Evolutionary conservation across 2,113 vertebrate species (phyloP), one percentile per base, ranked within the genome.

Genomic region (Axis porcinus): DNA sequence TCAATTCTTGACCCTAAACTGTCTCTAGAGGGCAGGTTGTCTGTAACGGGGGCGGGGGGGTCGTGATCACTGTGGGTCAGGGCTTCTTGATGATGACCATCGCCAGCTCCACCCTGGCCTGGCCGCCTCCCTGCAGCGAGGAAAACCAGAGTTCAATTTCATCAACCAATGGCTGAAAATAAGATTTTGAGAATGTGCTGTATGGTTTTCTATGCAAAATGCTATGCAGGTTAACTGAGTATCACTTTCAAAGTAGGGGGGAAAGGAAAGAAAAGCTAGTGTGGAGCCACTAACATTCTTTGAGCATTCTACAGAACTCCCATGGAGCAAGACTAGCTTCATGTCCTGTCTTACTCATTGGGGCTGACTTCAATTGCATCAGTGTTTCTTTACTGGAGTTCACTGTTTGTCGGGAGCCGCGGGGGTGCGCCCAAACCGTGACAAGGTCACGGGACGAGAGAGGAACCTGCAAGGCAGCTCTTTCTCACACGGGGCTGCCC

Each of bases 41-140:
- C 64, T 78, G 12, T 33, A 86, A 40, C 10, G n/a, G 40, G 55
- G 5, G 0, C 0, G 0, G 5, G 17, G 17, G 28, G 10, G 45
- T n/a, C 13, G 25, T 89, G 64, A 78, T 28, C 55, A 33, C 6
- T 7, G 36, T 6, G 7, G 9, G 2, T 47, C 40, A 64, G 40
- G 40, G 7, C 25, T 82, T 11, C 2, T 4, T 15, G 30, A 9
- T 25, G 30, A 5, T 25, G 40, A 90, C 30, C 23, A 16, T 17
- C 21, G 25, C 55, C 83, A 82, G 25, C 6, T 45, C 5, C 12
- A 74, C 12, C 5, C 52, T 9, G 21, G 30, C 57, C 57, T 79
- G 60, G 25, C 78, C 23, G 9, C 9, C 13, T 8, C 30, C 43
- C 33, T 27, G 45, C 17, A 84, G 36, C 7, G 7, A 27, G 33